Evolutionary conservation across 2,888 invertebrate species (phyloP).

Genomic region (Smittia aterrima): DNA sequence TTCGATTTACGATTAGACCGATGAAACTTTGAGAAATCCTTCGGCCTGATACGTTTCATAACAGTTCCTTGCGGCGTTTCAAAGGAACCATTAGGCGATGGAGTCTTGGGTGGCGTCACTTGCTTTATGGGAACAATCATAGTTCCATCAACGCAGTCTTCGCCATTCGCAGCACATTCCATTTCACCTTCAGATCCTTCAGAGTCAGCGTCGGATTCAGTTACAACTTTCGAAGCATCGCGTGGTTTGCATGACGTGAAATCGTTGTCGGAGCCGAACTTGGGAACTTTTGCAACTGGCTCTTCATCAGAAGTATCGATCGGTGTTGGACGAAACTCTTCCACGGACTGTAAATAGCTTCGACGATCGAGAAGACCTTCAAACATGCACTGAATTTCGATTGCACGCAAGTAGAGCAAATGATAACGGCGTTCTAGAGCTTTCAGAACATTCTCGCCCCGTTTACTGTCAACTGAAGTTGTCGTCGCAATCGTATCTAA

Average conservation of each 20-base stretch:
- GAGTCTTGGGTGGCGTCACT: background rate
- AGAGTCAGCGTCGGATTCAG: constrained; percentile 62
- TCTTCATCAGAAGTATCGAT: constrained; percentile 71
- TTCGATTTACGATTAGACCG: constrained; percentile 75
- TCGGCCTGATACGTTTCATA: constrained; percentile 56
- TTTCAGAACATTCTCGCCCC: constrained; percentile 54
- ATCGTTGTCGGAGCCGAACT: constrained; percentile 55
- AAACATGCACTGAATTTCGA: constrained; percentile 90
- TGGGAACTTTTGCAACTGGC: constrained; percentile 72
- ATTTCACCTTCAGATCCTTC: constrained; percentile 56
- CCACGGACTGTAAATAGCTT: constrained; percentile 53
- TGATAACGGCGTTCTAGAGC: constrained; percentile 86
- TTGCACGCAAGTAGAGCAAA: constrained; percentile 79
- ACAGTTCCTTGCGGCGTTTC: constrained; percentile 51
- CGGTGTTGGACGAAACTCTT: constrained; percentile 45
- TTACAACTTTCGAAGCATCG: constrained; percentile 44
- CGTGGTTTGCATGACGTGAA: constrained; percentile 43
- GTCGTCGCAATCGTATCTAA: constrained; percentile 43
- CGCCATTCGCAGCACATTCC: constrained; percentile 43
- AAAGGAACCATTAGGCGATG: constrained; percentile 47
- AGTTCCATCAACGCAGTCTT: constrained; percentile 26
- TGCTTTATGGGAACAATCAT: background rate
- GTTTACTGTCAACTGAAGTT: constrained; percentile 47
- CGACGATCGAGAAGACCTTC: constrained; percentile 74
- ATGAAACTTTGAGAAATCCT: constrained; percentile 63